Conservation (phyloP, 1,140 invertebrate genomes). For the Cydia splendana region DNA sequence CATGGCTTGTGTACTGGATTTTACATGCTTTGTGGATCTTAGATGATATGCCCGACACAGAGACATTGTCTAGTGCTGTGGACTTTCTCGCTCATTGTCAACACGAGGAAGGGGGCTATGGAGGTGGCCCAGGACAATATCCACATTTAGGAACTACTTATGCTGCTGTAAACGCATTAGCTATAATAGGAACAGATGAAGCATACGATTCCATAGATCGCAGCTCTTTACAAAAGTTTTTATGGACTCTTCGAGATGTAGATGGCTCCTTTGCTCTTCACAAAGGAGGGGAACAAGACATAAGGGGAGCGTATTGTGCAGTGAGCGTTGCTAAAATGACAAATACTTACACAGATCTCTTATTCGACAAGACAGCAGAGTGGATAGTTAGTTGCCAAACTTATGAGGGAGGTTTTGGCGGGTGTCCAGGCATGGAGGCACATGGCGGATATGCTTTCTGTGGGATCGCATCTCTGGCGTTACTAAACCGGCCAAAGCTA, state of each 20-base stretch:
- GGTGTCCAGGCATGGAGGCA: slow-evolving; percentile 96
- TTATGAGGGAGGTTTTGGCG: slow-evolving; percentile 99
- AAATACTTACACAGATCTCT: slow-evolving; percentile 86
- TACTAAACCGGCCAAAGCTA: slow-evolving; percentile 89
- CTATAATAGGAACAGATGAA: slow-evolving; percentile 92
- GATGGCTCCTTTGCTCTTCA: slow-evolving; percentile 97
- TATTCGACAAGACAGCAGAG: slow-evolving; percentile 93
- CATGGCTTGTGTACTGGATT: slow-evolving; percentile 98
- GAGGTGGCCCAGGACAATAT: slow-evolving; percentile 94
- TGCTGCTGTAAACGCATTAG: slow-evolving; percentile 96
- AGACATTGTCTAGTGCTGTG: slow-evolving; percentile 84
- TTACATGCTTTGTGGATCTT: slow-evolving; percentile 93
- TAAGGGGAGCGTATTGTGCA: slow-evolving; percentile 97
- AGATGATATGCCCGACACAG: slow-evolving; percentile 84
- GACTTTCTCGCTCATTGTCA: slow-evolving; percentile 90
- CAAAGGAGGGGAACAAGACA: slow-evolving; percentile 96
- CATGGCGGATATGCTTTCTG: slow-evolving; percentile 99
- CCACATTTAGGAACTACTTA: slow-evolving; percentile 98
- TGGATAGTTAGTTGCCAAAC: slow-evolving; percentile 98
- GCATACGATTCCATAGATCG: slow-evolving; percentile 94
- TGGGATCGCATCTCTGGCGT: slow-evolving; percentile 92
- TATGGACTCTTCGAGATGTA: slow-evolving; percentile 87
- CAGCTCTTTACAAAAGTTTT: slow-evolving; percentile 87
- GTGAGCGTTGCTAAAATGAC: slow-evolving; percentile 92
- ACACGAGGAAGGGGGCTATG: slow-evolving; percentile 92